Evolutionary conservation across 2,888 invertebrate species (phyloP), one percentile per base, ranked within the genome.

Genomic region (Catocala nupta): DNA sequence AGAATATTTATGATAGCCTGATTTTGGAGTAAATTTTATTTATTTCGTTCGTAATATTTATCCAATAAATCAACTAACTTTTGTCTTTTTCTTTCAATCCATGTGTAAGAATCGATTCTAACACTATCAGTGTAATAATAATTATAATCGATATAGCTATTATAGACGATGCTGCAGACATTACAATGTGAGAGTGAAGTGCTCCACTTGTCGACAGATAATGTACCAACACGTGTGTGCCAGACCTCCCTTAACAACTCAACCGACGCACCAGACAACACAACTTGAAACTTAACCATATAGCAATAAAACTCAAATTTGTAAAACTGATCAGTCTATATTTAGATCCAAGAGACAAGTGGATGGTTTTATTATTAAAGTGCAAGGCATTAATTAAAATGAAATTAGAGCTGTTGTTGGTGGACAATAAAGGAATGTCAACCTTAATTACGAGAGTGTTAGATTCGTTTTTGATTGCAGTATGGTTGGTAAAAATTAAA

Each of bases 321-420:
- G 50, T 56, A 54, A 5, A 62, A 51, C 13, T 5, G 6, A 39
- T 44, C 34, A 44, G 49, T 67, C 65, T 77, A 73, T 74, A 71
- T 74, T 73, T 73, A 81, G 75, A 70, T 54, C 54, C 58, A 66
- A 70, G 73, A 80, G 77, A 82, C 81, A 84, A 84, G 84, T 84
- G 81, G 78, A 78, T 74, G 75, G 65, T 77, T 70, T 77, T 75
- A 81, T 75, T 78, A 78, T 75, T 70, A 73, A 81, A 83, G 81
- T 78, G 82, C 78, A 80, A 70, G 56, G 77, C 79, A 77, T 77
- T 78, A 81, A 84, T 84, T 84, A 83, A 81, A 81, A 77, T 77
- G 71, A 82, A 82, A 83, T 82, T 77, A 77, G 80, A 83, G 47
- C 63, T 59, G 52, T 39, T 56, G 11, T 42, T 36, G 43, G 45